Evolutionary conservation across 2,888 invertebrate genomes (phyloP), one percentile per base, ranked within the genome.

Genomic region (Phasia obesa): DNA sequence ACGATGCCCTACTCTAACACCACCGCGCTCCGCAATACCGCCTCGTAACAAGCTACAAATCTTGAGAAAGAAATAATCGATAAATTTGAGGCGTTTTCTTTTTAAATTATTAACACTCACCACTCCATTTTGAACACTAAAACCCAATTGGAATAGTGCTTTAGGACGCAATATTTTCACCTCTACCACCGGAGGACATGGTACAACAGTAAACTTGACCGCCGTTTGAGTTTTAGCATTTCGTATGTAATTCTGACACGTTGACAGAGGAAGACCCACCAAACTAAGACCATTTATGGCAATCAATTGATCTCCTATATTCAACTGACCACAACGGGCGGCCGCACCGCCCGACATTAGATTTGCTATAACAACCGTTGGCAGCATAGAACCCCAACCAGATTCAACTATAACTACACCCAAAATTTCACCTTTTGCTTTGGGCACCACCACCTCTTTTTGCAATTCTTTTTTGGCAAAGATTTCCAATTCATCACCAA

Each of bases 71-170:
- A 49, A 65, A 65, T 25, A 21, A 27, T 38, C n/a, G 49, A 19
- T n/a, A 7, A 51, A 57, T 3, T 6, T 9, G 62, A 42, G 51
- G 6, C 9, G 47, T 51, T 21, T 17, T n/a, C 44, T 31, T 38
- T n/a, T 4, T 21, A n/a, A 21, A 5, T 53, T 15, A 15, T 13
- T 17, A 31, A 7, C 9, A 92, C 95, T 93, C 92, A 97, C 96
- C 93, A 99, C 99, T 89, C 99, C 99, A 92, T 99, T 99, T 93
- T 99, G 99, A 88, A 99, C 99, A 93, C 99, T 99, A 93, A 99
- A 99, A 64, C 99, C 99, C 78, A 99, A 94, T 92, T 99, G 99
- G 93, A 99, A 99, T 93, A 99, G 99, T 84, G 99, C 99, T 92
- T 99, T 99, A 4, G 99, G 99, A 89, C 99, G 93, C 91, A 99